Evolutionary conservation across 2,888 invertebrate genomes (phyloP).

Genomic region (Chaitophorus viminalis): DNA sequence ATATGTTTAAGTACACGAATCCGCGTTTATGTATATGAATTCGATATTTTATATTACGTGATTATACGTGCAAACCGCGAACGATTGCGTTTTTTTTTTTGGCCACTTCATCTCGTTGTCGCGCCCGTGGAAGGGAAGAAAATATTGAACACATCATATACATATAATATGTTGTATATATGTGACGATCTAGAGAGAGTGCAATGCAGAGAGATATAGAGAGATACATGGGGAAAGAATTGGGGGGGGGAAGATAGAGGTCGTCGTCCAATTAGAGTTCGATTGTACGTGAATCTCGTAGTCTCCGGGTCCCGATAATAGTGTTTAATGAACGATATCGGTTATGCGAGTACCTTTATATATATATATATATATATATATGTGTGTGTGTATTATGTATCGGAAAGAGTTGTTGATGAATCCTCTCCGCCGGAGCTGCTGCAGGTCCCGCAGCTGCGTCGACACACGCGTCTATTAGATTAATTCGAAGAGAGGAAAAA

Average conservation of each 20-base stretch:
- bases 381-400: background rate
- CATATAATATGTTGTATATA: background rate
- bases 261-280: conserved; percentile 59
- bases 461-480: conserved; percentile 39
- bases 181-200: background rate
- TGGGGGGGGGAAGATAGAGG: conserved; percentile 25
- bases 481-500: conserved; percentile 23
- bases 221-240: no score
- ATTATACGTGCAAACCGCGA: no score
- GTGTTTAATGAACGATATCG: conserved; percentile 61
- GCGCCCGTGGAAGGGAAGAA: background rate
- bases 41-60: no score
- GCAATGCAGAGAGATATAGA: background rate
- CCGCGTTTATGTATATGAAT: no score
- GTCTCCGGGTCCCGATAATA: conserved; percentile 49
- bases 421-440: background rate
- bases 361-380: no score
- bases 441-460: conserved; percentile 46
- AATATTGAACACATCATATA: background rate
- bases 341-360: background rate
- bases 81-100: background rate
- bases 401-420: conserved; percentile 56
- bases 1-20: no score
- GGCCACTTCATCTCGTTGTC: background rate
- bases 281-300: conserved; percentile 52